Evolutionary conservation across 2,113 vertebrate species (phyloP).

Genomic region (Otus sunia): DNA sequence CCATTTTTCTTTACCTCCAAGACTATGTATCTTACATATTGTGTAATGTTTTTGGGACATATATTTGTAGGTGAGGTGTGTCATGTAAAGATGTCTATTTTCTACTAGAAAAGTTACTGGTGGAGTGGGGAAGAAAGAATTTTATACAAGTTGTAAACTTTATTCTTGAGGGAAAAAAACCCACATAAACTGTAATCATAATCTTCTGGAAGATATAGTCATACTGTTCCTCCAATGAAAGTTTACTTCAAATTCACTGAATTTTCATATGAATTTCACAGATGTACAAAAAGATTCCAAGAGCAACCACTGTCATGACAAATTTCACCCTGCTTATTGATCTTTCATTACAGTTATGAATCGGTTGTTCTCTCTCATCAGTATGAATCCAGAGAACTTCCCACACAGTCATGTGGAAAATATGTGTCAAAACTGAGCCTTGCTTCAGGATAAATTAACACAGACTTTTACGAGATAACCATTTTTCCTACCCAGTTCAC

Average conservation of each 20-base stretch:
- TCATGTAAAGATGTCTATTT: neutral
- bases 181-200: neutral
- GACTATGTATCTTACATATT: neutral
- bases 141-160: neutral
- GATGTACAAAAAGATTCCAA: neutral
- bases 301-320: neutral
- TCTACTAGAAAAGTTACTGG: neutral
- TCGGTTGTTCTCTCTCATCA: neutral
- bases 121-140: neutral
- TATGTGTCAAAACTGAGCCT: neutral
- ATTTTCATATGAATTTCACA: neutral
- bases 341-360: neutral
- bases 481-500: neutral
- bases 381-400: neutral
- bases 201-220: neutral
- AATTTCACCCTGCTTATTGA: neutral
- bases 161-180: neutral
- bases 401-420: neutral
- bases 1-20: neutral
- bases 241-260: neutral
- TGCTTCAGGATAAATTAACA: neutral
- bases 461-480: neutral
- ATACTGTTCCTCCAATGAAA: neutral
- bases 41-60: neutral
- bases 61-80: neutral